A percentile compares a stretch with the other conserved stretches of the same genome.
phyloP scores from a whole-genome alignment of 1,140 invertebrate species.

The Formica exsecta region DNA sequence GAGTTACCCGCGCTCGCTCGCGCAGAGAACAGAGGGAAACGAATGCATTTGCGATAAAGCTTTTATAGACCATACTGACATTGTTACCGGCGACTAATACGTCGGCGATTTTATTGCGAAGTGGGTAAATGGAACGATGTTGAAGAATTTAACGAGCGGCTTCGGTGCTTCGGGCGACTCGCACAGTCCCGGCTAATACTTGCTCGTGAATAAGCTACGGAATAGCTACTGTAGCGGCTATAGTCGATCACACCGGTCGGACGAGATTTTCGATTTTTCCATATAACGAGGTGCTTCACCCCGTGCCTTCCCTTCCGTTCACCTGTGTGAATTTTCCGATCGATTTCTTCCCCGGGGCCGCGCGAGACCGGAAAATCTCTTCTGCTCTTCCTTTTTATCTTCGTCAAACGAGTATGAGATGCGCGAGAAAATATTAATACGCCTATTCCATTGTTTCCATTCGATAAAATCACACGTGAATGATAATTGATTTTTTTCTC shows the following conservation, averaged over 20 bases:
- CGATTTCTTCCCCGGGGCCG: constrained; percentile 31
- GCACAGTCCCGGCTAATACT: background rate
- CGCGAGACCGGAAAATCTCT: constrained; percentile 36
- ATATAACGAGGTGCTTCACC: constrained; percentile 24
- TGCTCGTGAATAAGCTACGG: constrained; percentile 4
- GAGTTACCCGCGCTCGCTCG: background rate
- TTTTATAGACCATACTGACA: constrained; percentile 8
- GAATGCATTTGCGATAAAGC: constrained; percentile 20
- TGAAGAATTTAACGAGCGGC: constrained; percentile 50
- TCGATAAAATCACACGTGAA: constrained; percentile 30
- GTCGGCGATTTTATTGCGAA: constrained; percentile 39
- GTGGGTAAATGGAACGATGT: constrained; percentile 52
- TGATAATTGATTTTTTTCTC: constrained; percentile 42
- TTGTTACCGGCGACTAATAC: constrained; percentile 31
- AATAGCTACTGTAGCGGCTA: background rate
- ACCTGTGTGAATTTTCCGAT: constrained; percentile 50
- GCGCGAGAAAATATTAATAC: constrained; percentile 40
- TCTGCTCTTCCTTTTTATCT: background rate
- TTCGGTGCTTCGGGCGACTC: background rate
- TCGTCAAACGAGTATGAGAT: constrained; percentile 9
- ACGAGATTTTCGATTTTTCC: constrained; percentile 18
- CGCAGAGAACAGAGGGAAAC: background rate
- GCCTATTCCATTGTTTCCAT: constrained; percentile 36
- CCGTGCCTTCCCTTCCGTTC: background rate
- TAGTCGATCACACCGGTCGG: background rate